Percentiles rank a stretch among this genome's conserved stretches.
phyloP scores from a whole-genome alignment of 2,113 vertebrate species.

The Cololabis saira region DNA sequence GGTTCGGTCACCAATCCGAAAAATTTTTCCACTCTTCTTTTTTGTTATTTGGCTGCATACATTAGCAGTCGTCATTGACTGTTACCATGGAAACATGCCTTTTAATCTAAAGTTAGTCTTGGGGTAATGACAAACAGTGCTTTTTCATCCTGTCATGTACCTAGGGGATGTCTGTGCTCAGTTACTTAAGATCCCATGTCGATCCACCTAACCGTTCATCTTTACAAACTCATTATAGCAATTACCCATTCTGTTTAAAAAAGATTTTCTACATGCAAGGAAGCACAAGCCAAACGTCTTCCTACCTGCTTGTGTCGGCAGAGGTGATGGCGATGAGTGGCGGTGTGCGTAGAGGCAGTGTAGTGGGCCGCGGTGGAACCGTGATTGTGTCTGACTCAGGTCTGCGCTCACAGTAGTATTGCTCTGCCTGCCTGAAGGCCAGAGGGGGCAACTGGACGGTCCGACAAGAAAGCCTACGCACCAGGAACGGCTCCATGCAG shows the following conservation, averaged over 20 bases:
- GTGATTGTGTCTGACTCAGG: slow-evolving; percentile 82
- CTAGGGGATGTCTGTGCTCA: background rate
- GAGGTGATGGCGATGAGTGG: slow-evolving; percentile 95
- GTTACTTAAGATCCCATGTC: background rate
- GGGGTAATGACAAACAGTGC: background rate
- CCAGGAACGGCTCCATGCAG: slow-evolving; percentile 88
- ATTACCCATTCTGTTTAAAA: slow-evolving; percentile 18
- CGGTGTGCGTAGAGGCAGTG: slow-evolving; percentile 88
- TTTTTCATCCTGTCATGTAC: background rate
- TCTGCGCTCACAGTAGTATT: slow-evolving; percentile 88
- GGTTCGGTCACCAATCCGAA: background rate
- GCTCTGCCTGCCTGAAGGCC: slow-evolving; percentile 92
- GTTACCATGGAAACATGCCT: slow-evolving; percentile 5
- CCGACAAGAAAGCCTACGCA: slow-evolving; percentile 89
- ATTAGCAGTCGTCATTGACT: background rate
- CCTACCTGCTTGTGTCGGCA: slow-evolving; percentile 91
- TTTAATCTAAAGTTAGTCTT: background rate
- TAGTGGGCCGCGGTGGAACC: slow-evolving; percentile 84
- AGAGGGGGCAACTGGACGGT: slow-evolving; percentile 91
- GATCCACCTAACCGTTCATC: background rate
- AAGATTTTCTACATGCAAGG: background rate
- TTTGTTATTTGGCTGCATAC: background rate
- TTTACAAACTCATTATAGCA: background rate
- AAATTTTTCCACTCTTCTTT: background rate
- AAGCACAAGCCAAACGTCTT: background rate